Conservation (phyloP, 2,888 invertebrate species). For the Subacronicta megacephala region DNA sequence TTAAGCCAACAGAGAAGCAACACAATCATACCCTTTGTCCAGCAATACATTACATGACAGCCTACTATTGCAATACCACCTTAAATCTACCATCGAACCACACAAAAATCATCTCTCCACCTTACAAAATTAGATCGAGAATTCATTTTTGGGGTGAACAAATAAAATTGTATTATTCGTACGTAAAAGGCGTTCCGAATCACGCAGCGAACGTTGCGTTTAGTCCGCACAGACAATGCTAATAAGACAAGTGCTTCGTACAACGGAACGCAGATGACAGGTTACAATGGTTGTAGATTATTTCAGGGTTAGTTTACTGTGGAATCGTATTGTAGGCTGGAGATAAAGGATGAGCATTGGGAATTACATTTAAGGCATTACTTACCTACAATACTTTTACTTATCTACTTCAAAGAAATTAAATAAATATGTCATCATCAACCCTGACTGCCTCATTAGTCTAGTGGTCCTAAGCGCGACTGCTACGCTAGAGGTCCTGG, state of each 20-base stretch:
- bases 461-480: no score
- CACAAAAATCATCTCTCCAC: constrained; percentile 39
- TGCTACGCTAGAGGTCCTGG: no score
- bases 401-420: no score
- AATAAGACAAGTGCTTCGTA: constrained; percentile 79
- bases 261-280: constrained; percentile 79
- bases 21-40: constrained; percentile 78
- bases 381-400: no score
- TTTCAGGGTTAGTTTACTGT: constrained; percentile 32
- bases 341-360: neutral
- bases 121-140: constrained; percentile 27
- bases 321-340: constrained; percentile 6
- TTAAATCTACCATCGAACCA: constrained; percentile 6
- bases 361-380: no score
- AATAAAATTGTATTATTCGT: constrained; percentile 57
- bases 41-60: constrained; percentile 67
- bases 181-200: constrained; percentile 81
- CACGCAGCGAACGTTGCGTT: constrained; percentile 76
- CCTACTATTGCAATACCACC: constrained; percentile 60
- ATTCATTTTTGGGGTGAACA: constrained; percentile 25
- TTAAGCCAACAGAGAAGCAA: constrained; percentile 72
- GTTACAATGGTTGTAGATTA: constrained; percentile 66
- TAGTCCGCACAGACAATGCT: constrained; percentile 77
- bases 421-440: no score
- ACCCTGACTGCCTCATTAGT: no score